These are phyloP conservation scores for Steinernema khuongi DNA, from an alignment of 1,140 invertebrate genomes.

Conservation along the genomic window DNA sequence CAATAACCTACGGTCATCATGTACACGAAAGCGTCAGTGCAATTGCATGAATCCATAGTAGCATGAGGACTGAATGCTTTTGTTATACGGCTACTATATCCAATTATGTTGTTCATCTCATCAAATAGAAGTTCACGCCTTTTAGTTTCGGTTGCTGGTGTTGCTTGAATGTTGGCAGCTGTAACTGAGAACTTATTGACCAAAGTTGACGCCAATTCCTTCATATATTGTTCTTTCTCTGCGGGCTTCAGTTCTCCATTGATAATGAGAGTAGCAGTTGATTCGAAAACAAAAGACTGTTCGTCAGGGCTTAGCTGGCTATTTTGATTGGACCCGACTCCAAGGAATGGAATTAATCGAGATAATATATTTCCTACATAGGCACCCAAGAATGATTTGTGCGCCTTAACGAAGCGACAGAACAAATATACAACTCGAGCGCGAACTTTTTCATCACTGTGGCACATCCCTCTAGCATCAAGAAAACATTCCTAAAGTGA, in stretches of 20 bases:
- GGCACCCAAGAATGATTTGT: conserved; percentile 25
- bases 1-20: conserved; percentile 19
- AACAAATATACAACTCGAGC: conserved; percentile 35
- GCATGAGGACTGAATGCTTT: conserved; percentile 30
- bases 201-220: conserved; percentile 24
- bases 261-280: conserved; percentile 34
- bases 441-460: conserved; percentile 27
- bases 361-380: conserved; percentile 24
- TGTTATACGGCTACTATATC: conserved; percentile 34
- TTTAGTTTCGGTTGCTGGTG: conserved; percentile 16
- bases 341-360: conserved; percentile 27
- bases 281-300: conserved; percentile 34
- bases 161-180: conserved; percentile 18
- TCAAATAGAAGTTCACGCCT: conserved; percentile 19
- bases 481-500: conserved; percentile 8
- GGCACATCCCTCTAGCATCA: conserved; percentile 20
- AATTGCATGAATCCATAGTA: conserved; percentile 28
- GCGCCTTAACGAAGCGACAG: conserved; percentile 36
- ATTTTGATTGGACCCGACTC: conserved; percentile 25
- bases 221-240: conserved; percentile 34
- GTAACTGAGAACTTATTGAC: conserved; percentile 24
- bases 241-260: conserved; percentile 20
- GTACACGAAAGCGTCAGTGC: conserved; percentile 25
- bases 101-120: conserved; percentile 30
- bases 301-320: conserved; percentile 26